These are phyloP conservation scores for Cydia strobilella DNA, from an alignment of 1,140 invertebrate genomes.

Conservation along the genomic window DNA sequence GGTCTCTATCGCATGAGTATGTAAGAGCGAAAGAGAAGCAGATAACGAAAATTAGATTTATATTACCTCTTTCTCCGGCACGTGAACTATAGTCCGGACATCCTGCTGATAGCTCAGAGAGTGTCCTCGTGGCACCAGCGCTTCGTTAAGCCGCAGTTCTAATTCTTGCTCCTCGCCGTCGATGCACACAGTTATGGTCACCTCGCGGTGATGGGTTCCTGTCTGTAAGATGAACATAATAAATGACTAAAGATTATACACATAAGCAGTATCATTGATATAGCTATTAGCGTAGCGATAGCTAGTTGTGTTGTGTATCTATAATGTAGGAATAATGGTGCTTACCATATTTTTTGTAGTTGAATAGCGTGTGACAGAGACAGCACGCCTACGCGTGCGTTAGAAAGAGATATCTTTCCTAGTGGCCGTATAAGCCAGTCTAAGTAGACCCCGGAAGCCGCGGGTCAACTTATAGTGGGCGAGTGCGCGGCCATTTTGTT, in stretches of 20 bases:
- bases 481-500: no score
- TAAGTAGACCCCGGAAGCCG: no score
- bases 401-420: no score
- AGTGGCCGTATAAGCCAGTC: no score
- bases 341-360: slow-evolving; percentile 86
- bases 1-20: no score
- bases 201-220: slow-evolving; percentile 84
- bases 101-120: slow-evolving; percentile 87
- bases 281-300: not conserved
- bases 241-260: not conserved
- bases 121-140: slow-evolving; percentile 87
- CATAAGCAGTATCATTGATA: no score
- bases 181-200: slow-evolving; percentile 85
- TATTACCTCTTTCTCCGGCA: slow-evolving; percentile 82
- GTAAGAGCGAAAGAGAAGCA: no score
- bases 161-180: slow-evolving; percentile 84
- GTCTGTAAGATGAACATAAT: slow-evolving; percentile 79
- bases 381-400: no score
- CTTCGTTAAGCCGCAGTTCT: slow-evolving; percentile 88
- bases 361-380: no score
- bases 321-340: not conserved
- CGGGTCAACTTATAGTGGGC: no score
- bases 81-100: slow-evolving; percentile 83
- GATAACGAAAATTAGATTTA: no score
- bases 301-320: not conserved